Conservation (phyloP, 2,113 vertebrate genomes). For the Sinocyclocheilus anophthalmus region DNA sequence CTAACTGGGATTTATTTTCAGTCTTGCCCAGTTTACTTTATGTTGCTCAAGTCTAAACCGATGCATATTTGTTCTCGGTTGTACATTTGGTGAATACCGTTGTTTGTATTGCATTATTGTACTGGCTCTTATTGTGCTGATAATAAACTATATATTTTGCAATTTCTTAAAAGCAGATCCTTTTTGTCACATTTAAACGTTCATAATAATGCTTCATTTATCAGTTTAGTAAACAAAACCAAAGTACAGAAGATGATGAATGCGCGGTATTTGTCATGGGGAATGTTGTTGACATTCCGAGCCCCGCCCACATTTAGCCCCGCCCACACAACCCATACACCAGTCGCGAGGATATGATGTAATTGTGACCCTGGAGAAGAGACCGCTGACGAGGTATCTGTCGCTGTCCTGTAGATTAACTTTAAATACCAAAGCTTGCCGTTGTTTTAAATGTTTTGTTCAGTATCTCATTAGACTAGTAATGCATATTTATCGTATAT, state of each 20-base stretch:
- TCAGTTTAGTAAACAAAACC: neutral
- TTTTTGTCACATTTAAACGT: neutral
- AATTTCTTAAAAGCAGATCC: neutral
- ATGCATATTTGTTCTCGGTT: conserved; percentile 22
- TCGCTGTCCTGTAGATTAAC: neutral
- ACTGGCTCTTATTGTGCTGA: conserved; percentile 55
- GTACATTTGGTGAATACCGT: conserved; percentile 30
- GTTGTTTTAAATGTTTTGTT: neutral
- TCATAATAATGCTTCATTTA: neutral
- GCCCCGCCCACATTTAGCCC: neutral
- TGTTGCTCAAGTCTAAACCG: neutral
- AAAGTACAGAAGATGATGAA: neutral
- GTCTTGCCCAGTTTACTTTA: neutral
- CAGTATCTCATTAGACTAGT: too few relatives aligned
- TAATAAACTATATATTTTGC: conserved; percentile 60
- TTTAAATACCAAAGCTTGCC: too few relatives aligned
- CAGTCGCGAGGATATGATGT: conserved; percentile 25
- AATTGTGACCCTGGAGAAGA: neutral
- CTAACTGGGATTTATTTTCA: neutral
- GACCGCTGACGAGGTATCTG: conserved; percentile 8
- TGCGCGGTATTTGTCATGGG: neutral
- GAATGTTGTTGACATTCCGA: conserved; percentile 7
- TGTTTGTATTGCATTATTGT: conserved; percentile 52
- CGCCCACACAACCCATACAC: neutral
- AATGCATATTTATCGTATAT: neutral